Conservation (phyloP, 2,888 invertebrate genomes). For the Zonitis immaculata region DNA sequence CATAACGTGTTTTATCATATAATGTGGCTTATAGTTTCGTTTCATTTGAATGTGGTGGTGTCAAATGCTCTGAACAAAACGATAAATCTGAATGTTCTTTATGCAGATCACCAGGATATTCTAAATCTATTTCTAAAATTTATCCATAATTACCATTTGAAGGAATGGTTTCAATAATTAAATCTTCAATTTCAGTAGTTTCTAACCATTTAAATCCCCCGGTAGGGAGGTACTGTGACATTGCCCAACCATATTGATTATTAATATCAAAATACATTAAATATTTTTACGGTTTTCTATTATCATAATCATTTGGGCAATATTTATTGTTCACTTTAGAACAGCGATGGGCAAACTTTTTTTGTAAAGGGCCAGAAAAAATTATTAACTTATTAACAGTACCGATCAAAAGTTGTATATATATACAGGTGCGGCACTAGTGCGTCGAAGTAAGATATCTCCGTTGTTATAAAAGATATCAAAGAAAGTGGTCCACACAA, state of each 20-base stretch:
- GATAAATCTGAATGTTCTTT: constrained; percentile 20
- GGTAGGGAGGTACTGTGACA: constrained; percentile 17
- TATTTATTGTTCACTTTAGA: not conserved
- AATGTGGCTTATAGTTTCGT: constrained; percentile 17
- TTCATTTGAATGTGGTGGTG: constrained; percentile 10
- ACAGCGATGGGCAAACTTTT: no score
- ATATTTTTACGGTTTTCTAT: not conserved
- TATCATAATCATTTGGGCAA: not conserved
- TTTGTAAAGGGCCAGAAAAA: no score
- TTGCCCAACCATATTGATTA: constrained; percentile 23
- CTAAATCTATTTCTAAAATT: constrained; percentile 17
- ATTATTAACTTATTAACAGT: no score
- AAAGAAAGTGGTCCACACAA: no score
- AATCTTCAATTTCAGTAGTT: not conserved
- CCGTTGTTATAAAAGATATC: no score
- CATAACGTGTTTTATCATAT: constrained; percentile 23
- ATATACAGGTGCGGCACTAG: no score
- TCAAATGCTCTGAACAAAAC: constrained; percentile 15
- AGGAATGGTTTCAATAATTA: constrained; percentile 5
- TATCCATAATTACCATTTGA: constrained; percentile 4
- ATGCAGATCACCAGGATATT: constrained; percentile 18
- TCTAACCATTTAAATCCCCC: constrained; percentile 18
- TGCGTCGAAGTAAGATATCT: no score
- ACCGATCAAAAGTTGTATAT: no score
- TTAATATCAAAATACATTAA: constrained; percentile 22